These are phyloP conservation scores for Neodiprion virginianus DNA, from an alignment of 1,140 invertebrate species.

Conservation along the genomic window DNA sequence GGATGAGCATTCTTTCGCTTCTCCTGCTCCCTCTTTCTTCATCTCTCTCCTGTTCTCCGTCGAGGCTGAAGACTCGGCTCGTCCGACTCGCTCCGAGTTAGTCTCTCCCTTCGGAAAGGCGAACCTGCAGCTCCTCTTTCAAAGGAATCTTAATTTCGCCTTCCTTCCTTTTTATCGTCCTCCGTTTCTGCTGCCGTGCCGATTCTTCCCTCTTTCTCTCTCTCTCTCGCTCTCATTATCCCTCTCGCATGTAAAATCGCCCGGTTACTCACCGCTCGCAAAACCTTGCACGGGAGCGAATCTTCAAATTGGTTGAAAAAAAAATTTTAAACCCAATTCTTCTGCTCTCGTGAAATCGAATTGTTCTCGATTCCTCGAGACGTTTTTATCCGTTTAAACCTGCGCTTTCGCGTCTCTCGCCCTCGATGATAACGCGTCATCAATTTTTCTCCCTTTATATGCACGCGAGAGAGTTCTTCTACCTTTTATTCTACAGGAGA, in stretches of 20 bases:
- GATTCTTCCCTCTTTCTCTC: neutral
- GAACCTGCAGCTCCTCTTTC: constrained; percentile 6
- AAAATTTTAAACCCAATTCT: no score
- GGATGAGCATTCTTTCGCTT: constrained; percentile 18
- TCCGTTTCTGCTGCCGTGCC: neutral
- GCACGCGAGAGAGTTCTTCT: no score
- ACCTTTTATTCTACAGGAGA: no score
- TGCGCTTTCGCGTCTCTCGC: no score
- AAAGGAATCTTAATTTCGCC: neutral
- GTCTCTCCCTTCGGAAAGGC: constrained; percentile 9
- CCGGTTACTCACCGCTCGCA: neutral
- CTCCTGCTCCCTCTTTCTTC: constrained; percentile 18
- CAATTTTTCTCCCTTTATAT: no score
- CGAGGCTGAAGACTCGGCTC: no score
- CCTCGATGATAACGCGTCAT: no score
- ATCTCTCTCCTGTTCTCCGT: neutral
- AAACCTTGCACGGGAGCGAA: no score
- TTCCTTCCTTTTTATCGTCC: constrained; percentile 1
- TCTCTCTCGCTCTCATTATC: neutral
- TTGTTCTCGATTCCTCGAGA: no score
- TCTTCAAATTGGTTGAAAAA: no score
- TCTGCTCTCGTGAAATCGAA: no score
- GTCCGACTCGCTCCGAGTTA: constrained; percentile 7
- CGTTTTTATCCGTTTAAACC: no score
- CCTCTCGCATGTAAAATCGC: neutral